These are phyloP conservation scores for Perca flavescens DNA, from an alignment of 2,113 vertebrate species.

Conservation along the genomic window DNA sequence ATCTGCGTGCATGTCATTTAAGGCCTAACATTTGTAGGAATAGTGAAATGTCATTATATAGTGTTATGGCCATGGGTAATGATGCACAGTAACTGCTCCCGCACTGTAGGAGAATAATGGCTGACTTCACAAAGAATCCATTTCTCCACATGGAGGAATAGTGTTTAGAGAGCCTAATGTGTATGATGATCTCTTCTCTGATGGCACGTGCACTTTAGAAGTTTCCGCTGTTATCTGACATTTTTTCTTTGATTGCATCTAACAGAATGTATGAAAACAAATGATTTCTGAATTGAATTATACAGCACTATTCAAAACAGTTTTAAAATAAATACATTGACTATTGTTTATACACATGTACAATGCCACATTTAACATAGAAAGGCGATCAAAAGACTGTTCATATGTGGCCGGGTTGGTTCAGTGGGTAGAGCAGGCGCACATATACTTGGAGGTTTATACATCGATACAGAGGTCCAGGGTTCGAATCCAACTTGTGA, in stretches of 20 bases:
- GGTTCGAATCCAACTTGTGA: too few species aligned
- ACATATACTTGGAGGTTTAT: too few species aligned
- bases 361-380: too few species aligned
- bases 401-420: too few species aligned
- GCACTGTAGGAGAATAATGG: conserved; percentile 62
- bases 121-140: conserved; percentile 58
- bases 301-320: not conserved
- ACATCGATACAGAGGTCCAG: too few species aligned
- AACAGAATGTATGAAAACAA: not conserved
- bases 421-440: too few species aligned
- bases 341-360: too few species aligned
- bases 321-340: not conserved
- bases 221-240: not conserved
- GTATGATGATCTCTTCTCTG: conserved; percentile 47
- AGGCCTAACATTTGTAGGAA: conserved; percentile 26
- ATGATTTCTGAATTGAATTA: not conserved
- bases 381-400: too few species aligned
- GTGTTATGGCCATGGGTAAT: conserved; percentile 70
- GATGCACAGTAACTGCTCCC: conserved; percentile 58
- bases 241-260: not conserved
- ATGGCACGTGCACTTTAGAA: conserved; percentile 1
- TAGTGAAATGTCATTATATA: conserved; percentile 63
- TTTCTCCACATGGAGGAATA: conserved; percentile 65
- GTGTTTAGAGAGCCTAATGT: conserved; percentile 60
- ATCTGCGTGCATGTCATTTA: conserved; percentile 25